Base-by-base conservation (phyloP, 2,113 vertebrate genomes). In the Rhipidura dahli region DNA sequence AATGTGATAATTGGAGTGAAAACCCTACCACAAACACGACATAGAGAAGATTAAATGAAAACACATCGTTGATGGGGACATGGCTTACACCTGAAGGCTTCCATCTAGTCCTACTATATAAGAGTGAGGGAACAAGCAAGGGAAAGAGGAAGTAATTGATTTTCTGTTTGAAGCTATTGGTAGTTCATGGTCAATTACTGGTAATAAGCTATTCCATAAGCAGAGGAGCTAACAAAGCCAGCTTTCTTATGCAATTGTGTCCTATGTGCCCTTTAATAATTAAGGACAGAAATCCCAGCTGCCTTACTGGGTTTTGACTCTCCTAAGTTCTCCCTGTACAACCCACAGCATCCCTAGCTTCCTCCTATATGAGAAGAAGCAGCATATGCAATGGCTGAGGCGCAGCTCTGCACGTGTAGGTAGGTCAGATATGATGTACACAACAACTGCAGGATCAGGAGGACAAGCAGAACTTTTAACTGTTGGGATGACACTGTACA, bases 141-240 rank as follows among this genome's bases (percentile, higher is more conserved):
- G 13, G 16, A 66, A 68, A 77, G 9, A 59, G 8, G 49, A 85
- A 66, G 11, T 51, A 70, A 93, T n/a, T 31, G 31, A 84, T 91
- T 92, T 91, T 44, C 19, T 23, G 18, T 87, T 81, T 90, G 56
- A 94, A 89, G 44, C 22, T 81, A 33, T 50, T 90, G 47, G 35
- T 45, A 77, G 26, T 13, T 65, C 26, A 50, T 42, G n/a, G 24
- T 12, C 6, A 5, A 30, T 87, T 51, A 47, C 39, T 51, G 60
- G 3, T 70, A 89, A 51, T 40, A 75, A 56, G 23, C 30, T 57
- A 13, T 75, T 72, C 53, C 49, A 57, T 33, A 51, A 64, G 49
- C 9, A 76, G 44, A 60, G 22, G 53, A 72, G 26, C 21, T 21
- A 61, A 59, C 4, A 13, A 65, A 89, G 18, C 4, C 1, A 1